Evolutionary conservation across 2,888 invertebrate species (phyloP), one percentile per base, ranked within the genome.

Genomic region (Dendrolimus houi): DNA sequence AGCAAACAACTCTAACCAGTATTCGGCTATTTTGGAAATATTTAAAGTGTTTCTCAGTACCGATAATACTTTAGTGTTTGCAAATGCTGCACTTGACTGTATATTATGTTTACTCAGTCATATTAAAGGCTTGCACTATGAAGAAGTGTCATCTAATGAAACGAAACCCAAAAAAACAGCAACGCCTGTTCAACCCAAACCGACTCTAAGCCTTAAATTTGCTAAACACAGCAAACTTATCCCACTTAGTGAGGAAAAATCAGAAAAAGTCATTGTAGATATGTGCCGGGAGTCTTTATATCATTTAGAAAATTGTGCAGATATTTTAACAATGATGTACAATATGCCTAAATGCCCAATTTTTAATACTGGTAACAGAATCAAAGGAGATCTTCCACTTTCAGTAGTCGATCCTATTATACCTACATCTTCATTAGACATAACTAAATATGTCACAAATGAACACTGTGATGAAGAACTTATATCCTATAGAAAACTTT

Each of bases 321-420:
- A 95, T 62, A 97, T 98, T 66, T 86, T 98, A 57, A 95, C 96
- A 3, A 96, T 96, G 84, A 97, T 98, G 97, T 97, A 96, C 81
- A 95, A 94, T 71, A 98, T 98, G 97, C 97, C 98, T 0, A 96
- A 97, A 69, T 97, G 97, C 78, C 98, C 98, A 0, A 95, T 95
- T 61, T 98, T 98, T 75, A 97, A 97, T 79, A 95, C 97, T 12
- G 96, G 97, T 0, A 96, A 97, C 73, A 92, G 95, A 73, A 94
- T 96, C 63, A 95, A 95, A 75, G 94, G 95, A 0, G 95, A 95
- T 59, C 93, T 94, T 56, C 94, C 95, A 3, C 92, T 96, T 2
- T 95, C 95, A 65, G 93, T 95, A 55, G 96, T 97, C 0, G 97
- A 97, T 79, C 94, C 96, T 0, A 92, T 95, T n/a, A 95, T 97